Evolutionary conservation across 2,888 invertebrate genomes (phyloP).

Genomic region (Rotaria magnacalcarata): DNA sequence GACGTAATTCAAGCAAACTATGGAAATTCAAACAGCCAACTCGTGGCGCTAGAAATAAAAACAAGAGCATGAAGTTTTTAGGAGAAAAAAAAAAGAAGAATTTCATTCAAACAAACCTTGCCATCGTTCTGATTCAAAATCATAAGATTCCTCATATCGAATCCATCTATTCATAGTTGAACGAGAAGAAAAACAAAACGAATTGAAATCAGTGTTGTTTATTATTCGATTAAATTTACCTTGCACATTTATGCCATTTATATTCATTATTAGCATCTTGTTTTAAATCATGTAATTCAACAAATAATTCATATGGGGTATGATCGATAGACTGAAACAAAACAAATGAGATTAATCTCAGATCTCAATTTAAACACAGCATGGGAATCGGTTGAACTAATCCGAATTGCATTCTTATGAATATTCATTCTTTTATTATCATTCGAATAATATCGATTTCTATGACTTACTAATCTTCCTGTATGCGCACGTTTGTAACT

Average conservation of each 20-base stretch:
- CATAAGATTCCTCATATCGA: slow-evolving; percentile 28
- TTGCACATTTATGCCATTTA: slow-evolving; percentile 12
- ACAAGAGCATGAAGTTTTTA: background rate
- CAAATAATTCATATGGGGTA: slow-evolving; percentile 25
- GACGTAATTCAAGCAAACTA: slow-evolving; percentile 43
- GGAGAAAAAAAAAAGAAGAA: background rate
- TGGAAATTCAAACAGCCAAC: slow-evolving; percentile 41
- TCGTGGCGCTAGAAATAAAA: slow-evolving; percentile 8
- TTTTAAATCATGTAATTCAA: slow-evolving; percentile 22
- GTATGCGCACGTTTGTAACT: slow-evolving; percentile 37
- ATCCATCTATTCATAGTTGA: background rate
- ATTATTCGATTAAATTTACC: background rate
- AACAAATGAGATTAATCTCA: background rate
- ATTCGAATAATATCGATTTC: background rate
- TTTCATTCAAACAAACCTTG: background rate
- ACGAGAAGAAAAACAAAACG: too few relatives aligned
- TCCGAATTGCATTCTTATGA: background rate
- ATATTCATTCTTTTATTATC: too few relatives aligned
- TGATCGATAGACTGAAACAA: slow-evolving; percentile 31
- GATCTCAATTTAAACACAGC: background rate
- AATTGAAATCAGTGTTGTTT: too few relatives aligned
- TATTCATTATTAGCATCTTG: background rate
- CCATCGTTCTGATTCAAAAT: slow-evolving; percentile 8
- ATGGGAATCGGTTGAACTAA: too few relatives aligned
- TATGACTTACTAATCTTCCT: background rate